These are phyloP conservation scores for Smithornis capensis DNA, from an alignment of 2,113 vertebrate genomes.

Conservation along the genomic window DNA sequence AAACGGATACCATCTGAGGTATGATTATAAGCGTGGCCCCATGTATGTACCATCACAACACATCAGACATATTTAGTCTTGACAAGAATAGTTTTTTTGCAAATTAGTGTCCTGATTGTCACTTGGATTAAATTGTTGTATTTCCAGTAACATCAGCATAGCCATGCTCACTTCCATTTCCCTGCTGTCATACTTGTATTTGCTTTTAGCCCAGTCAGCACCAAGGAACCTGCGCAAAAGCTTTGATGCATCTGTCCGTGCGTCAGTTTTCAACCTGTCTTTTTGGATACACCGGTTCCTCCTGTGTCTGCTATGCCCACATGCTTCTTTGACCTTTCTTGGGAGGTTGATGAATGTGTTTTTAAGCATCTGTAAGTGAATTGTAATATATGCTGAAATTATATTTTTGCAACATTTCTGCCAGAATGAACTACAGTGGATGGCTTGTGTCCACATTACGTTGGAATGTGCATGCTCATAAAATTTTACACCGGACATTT, in stretches of 20 bases:
- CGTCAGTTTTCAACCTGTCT: background rate
- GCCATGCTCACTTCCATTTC: background rate
- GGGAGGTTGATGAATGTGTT: conserved; percentile 65
- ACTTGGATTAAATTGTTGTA: background rate
- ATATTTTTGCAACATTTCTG: conserved; percentile 75
- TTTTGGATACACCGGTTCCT: conserved; percentile 18
- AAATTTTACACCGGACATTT: conserved; percentile 82
- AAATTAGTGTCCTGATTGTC: background rate
- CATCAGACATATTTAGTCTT: background rate
- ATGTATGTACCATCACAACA: background rate
- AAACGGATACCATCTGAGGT: background rate
- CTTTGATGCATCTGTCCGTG: background rate
- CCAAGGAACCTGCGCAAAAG: background rate
- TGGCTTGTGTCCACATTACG: conserved; percentile 71
- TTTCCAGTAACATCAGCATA: background rate
- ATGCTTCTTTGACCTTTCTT: conserved; percentile 67
- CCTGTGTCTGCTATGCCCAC: conserved; percentile 17
- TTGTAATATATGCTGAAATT: conserved; percentile 75
- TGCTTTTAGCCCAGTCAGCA: background rate
- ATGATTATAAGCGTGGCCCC: background rate
- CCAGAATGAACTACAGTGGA: conserved; percentile 70
- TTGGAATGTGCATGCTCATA: conserved; percentile 75
- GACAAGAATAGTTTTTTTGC: background rate
- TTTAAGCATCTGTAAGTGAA: conserved; percentile 77
- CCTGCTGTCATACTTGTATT: background rate